Evolutionary conservation across 1,140 invertebrate genomes (phyloP).

Genomic region (Heliothis virescens): DNA sequence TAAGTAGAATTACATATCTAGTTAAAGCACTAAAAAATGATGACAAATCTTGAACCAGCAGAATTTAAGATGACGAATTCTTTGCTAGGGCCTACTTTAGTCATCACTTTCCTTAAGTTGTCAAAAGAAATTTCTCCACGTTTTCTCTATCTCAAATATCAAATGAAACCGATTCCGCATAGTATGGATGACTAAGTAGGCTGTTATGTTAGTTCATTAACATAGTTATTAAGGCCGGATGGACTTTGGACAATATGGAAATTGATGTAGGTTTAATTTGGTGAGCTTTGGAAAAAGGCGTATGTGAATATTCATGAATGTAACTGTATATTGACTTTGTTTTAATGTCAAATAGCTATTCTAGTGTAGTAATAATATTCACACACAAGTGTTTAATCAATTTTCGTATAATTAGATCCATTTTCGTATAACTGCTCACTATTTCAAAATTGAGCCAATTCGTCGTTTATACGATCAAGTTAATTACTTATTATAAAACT

Average conservation of each 20-base stretch:
- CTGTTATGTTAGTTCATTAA: neutral
- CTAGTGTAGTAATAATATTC: too few relatives aligned
- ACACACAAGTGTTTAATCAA: neutral
- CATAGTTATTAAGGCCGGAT: neutral
- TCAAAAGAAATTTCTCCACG: conserved; percentile 1
- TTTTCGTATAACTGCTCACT: too few relatives aligned
- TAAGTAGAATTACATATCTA: neutral
- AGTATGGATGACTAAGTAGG: neutral
- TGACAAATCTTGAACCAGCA: neutral
- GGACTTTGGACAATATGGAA: neutral
- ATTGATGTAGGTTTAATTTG: neutral
- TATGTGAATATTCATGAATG: too few relatives aligned
- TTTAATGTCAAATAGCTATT: too few relatives aligned
- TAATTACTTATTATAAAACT: too few relatives aligned
- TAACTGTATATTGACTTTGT: too few relatives aligned
- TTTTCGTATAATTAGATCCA: too few relatives aligned
- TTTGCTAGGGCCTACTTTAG: neutral
- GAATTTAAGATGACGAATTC: neutral
- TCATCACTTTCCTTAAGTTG: neutral
- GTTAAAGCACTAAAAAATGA: neutral
- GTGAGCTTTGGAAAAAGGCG: too few relatives aligned
- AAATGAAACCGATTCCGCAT: conserved; percentile 2
- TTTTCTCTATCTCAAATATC: conserved; percentile 16
- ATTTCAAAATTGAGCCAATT: too few relatives aligned
- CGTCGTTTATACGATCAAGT: too few relatives aligned